These are phyloP conservation scores for Capitella teleta DNA, from an alignment of 1,140 invertebrate species.

Conservation along the genomic window DNA sequence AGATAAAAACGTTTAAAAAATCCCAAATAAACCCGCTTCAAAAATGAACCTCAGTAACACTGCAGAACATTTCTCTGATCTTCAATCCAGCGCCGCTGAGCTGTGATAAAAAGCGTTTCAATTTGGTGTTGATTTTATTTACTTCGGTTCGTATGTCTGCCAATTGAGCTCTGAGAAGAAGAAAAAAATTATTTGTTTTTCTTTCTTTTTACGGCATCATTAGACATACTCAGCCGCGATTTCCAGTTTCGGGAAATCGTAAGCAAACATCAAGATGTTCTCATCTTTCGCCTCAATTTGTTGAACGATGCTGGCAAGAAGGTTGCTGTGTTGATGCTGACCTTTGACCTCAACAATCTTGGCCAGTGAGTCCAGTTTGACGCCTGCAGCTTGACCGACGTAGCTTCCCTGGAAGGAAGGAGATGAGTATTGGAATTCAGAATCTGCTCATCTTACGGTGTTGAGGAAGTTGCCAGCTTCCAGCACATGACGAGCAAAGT, in stretches of 20 bases:
- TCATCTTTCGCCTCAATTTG: neutral
- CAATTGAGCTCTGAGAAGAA: neutral
- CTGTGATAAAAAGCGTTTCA: neutral
- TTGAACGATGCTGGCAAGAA: neutral
- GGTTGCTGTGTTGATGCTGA: neutral
- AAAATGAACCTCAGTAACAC: neutral
- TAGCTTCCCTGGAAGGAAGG: neutral
- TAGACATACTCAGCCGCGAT: neutral
- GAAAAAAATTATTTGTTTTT: neutral
- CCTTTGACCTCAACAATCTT: neutral
- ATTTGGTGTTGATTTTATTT: neutral
- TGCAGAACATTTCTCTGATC: neutral
- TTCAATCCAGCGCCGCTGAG: neutral
- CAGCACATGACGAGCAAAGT: neutral
- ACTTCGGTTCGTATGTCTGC: neutral
- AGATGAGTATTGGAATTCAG: neutral
- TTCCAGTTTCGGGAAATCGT: neutral
- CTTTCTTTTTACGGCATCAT: neutral
- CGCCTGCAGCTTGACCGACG: neutral
- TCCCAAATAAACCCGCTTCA: neutral
- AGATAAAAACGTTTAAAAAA: neutral
- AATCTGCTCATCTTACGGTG: neutral
- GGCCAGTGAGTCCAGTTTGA: neutral
- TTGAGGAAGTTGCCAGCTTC: neutral
- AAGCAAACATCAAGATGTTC: neutral